Conservation (phyloP, 2,797 vertebrate species). For the Catostomus latipinnis region DNA sequence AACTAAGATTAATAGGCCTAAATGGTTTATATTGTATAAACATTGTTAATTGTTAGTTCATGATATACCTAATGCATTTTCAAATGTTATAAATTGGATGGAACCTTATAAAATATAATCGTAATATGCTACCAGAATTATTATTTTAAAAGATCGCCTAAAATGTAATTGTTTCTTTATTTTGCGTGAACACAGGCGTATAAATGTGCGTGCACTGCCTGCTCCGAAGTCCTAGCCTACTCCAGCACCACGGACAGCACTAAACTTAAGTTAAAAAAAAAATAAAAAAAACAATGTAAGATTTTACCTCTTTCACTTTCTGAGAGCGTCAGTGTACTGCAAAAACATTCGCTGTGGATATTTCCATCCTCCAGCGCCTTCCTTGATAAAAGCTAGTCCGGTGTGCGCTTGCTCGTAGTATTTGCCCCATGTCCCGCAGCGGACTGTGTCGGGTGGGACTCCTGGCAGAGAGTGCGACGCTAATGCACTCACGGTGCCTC, state of each 20-base stretch:
- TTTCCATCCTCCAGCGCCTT: constrained; percentile 30
- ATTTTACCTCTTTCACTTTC: constrained; percentile 33
- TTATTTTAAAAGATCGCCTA: not conserved
- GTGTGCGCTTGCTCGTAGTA: not conserved
- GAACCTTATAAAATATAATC: too few relatives aligned
- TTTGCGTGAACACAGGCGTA: not conserved
- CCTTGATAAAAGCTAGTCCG: not conserved
- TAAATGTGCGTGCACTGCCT: not conserved
- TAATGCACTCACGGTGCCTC: constrained; percentile 33
- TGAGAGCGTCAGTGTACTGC: not conserved
- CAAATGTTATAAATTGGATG: too few relatives aligned
- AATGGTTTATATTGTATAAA: too few relatives aligned
- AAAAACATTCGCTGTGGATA: constrained; percentile 29
- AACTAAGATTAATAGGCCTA: too few relatives aligned
- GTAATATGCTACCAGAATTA: not conserved
- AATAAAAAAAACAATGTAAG: not conserved
- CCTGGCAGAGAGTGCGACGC: constrained; percentile 30
- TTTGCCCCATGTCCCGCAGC: constrained; percentile 49
- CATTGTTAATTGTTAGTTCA: too few relatives aligned
- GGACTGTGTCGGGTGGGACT: constrained; percentile 46
- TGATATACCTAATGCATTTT: too few relatives aligned
- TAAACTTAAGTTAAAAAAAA: not conserved
- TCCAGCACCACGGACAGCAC: constrained; percentile 27
- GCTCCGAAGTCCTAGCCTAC: not conserved
- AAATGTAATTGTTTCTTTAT: not conserved